A percentile compares a stretch with the other conserved stretches of the same genome.
phyloP scores from a whole-genome alignment of 2,888 invertebrate species.

The Alloplasta piceator region DNA sequence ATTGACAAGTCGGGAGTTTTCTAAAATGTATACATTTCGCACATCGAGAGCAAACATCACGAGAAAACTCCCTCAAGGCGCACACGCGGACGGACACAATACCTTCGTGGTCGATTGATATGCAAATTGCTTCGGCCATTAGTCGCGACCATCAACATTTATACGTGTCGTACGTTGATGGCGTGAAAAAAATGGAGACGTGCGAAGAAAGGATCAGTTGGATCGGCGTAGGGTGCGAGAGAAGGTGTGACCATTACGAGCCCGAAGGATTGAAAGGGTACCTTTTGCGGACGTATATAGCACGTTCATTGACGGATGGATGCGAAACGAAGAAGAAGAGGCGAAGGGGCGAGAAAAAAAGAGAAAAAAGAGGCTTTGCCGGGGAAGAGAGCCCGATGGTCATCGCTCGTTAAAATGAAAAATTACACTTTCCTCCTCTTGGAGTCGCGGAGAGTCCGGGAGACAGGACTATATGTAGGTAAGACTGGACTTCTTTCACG shows the following conservation, averaged over 20 bases:
- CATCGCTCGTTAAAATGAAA: constrained; percentile 81
- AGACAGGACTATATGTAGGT: constrained; percentile 36
- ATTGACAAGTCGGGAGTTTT: too few relatives aligned
- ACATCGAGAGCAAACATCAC: background rate
- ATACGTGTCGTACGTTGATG: too few relatives aligned
- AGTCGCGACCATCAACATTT: constrained; percentile 65
- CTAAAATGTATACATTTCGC: background rate
- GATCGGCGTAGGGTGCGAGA: constrained; percentile 63
- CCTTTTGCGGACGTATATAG: constrained; percentile 54
- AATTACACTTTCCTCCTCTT: constrained; percentile 76
- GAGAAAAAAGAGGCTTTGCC: constrained; percentile 14
- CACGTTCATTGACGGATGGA: constrained; percentile 68
- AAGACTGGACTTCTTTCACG: constrained; percentile 61
- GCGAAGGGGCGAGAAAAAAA: constrained; percentile 44
- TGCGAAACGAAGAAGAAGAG: constrained; percentile 61
- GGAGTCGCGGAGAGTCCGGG: constrained; percentile 19
- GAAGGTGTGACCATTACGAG: constrained; percentile 77
- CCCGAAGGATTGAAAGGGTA: constrained; percentile 72
- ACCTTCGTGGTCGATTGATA: constrained; percentile 74
- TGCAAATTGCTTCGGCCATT: constrained; percentile 79
- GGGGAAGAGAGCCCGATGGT: constrained; percentile 65
- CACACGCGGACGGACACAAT: constrained; percentile 19
- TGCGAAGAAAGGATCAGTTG: constrained; percentile 66
- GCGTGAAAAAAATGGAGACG: constrained; percentile 22
- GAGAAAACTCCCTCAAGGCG: constrained; percentile 33